Conservation (phyloP, 2,113 vertebrate species). For the Nyctibius bracteatus region DNA sequence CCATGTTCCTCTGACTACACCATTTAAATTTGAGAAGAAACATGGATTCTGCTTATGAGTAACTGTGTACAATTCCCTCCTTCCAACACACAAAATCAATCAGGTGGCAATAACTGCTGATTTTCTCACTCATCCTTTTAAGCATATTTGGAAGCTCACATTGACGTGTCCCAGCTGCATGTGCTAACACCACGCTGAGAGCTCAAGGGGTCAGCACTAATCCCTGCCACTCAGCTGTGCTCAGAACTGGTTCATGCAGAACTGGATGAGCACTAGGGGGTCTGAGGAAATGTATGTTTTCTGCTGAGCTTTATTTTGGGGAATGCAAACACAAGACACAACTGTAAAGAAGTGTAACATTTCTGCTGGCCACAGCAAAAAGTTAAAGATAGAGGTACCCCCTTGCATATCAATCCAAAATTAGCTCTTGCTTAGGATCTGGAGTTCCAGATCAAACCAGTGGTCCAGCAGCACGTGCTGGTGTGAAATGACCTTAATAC, state of each 20-base stretch:
- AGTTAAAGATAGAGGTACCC: background rate
- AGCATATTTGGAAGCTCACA: background rate
- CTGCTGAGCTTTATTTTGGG: background rate
- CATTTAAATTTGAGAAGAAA: background rate
- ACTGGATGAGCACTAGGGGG: background rate
- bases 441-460: background rate
- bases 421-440: background rate
- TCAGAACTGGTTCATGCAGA: background rate
- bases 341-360: background rate
- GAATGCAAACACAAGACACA: background rate
- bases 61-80: background rate
- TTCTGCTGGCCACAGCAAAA: background rate
- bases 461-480: background rate
- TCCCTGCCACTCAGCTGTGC: background rate
- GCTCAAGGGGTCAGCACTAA: background rate
- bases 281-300: background rate
- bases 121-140: background rate
- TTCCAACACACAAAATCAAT: background rate
- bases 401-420: background rate
- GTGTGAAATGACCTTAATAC: background rate
- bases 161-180: background rate
- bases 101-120: background rate
- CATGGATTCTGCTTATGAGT: background rate
- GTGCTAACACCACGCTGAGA: background rate
- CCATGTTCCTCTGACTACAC: background rate